Conservation (phyloP, 2,888 invertebrate species). For the Andrena marginata region DNA sequence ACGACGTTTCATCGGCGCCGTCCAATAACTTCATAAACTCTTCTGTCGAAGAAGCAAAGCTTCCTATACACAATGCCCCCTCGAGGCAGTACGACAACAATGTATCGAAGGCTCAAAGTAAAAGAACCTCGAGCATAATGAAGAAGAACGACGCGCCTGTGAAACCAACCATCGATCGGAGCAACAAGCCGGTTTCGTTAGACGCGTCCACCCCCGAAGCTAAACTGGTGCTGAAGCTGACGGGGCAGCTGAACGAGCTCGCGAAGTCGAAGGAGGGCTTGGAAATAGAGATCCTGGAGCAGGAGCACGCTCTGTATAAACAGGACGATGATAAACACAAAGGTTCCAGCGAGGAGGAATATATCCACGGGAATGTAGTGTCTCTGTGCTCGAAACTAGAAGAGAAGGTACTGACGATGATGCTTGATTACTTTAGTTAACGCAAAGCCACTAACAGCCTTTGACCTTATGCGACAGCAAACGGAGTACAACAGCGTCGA, state of each 20-base stretch:
- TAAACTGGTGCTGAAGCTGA: constrained; percentile 59
- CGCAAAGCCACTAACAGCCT: not conserved
- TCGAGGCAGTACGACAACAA: constrained; percentile 1
- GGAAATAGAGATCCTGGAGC: constrained; percentile 63
- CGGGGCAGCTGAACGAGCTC: constrained; percentile 65
- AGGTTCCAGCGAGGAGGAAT: constrained; percentile 57
- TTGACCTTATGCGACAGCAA: constrained; percentile 45
- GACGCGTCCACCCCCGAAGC: constrained; percentile 41
- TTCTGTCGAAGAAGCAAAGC: constrained; percentile 5
- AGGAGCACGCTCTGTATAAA: constrained; percentile 63
- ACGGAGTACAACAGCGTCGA: constrained; percentile 47
- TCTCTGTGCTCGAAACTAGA: constrained; percentile 54
- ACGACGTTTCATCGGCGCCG: constrained; percentile 25
- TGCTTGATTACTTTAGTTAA: not conserved
- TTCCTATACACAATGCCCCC: not conserved
- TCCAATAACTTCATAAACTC: constrained; percentile 36
- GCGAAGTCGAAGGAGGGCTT: constrained; percentile 65
- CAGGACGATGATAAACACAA: constrained; percentile 39
- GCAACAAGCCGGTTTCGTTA: constrained; percentile 74
- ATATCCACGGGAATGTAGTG: constrained; percentile 51
- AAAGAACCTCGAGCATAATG: constrained; percentile 23
- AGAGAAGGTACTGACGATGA: constrained; percentile 58
- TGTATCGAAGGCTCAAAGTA: constrained; percentile 8
- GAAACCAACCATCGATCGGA: constrained; percentile 78
- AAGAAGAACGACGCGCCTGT: constrained; percentile 37